Evolutionary conservation across 1,140 invertebrate species (phyloP).

Genomic region (Palaemon carinicauda): DNA sequence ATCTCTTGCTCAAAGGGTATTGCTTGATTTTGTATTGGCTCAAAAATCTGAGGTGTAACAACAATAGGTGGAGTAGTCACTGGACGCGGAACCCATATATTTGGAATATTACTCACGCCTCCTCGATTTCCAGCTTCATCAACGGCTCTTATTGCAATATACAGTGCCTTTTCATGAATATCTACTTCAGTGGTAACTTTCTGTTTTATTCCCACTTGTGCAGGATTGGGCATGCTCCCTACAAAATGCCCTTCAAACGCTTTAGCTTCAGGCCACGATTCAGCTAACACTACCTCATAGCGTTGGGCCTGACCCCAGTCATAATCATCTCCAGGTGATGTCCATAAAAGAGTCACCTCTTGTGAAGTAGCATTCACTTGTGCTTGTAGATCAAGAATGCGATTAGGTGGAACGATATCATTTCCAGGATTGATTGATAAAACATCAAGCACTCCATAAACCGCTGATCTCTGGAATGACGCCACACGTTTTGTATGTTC

Average conservation of each 20-base stretch:
- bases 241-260: constrained; percentile 42
- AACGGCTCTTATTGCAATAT: constrained; percentile 69
- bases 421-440: not conserved
- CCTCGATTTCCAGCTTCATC: constrained; percentile 64
- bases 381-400: constrained; percentile 62
- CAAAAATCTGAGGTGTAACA: constrained; percentile 33
- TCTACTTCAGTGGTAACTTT: not conserved
- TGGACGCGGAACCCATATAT: constrained; percentile 65
- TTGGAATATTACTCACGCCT: constrained; percentile 70
- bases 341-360: constrained; percentile 61
- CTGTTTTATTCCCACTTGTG: constrained; percentile 25
- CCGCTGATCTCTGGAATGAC: constrained; percentile 36
- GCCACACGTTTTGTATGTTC: not conserved
- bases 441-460: constrained; percentile 40
- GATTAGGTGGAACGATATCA: constrained; percentile 62
- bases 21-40: not conserved
- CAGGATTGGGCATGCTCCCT: constrained; percentile 36
- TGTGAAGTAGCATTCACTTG: constrained; percentile 47
- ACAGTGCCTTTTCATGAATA: constrained; percentile 53
- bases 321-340: constrained; percentile 62
- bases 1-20: no score
- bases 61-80: constrained; percentile 55
- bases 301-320: constrained; percentile 59
- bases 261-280: constrained; percentile 28
- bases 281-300: constrained; percentile 51